Evolutionary conservation across 2,888 invertebrate genomes (phyloP).

Genomic region (Beris chalybata): DNA sequence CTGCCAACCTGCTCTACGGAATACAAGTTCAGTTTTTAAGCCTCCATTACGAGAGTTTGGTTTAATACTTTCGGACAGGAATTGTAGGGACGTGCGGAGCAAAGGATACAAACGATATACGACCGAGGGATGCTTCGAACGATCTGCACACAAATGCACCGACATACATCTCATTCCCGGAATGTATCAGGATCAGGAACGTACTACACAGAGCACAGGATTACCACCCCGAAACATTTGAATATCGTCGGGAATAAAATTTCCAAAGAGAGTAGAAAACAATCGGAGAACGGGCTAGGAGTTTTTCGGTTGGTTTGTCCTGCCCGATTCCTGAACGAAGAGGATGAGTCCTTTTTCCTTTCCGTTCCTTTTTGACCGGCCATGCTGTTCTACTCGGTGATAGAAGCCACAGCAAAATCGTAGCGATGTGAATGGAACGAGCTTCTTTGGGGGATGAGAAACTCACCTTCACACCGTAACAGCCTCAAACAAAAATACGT

Average conservation of each 20-base stretch:
- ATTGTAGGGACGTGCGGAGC: neutral
- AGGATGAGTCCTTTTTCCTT: too few relatives aligned
- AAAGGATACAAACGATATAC: too few relatives aligned
- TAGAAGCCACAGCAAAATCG: too few relatives aligned
- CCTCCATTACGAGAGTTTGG: conserved; percentile 18
- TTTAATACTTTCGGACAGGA: conserved; percentile 24
- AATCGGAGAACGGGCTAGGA: conserved; percentile 13
- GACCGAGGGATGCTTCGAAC: neutral
- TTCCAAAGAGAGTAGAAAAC: conserved; percentile 21
- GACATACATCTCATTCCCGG: too few relatives aligned
- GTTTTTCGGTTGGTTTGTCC: conserved; percentile 8
- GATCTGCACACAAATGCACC: conserved; percentile 6
- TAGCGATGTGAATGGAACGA: too few relatives aligned
- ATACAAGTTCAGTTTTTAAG: conserved; percentile 21
- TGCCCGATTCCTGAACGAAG: too few relatives aligned
- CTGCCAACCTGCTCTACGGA: conserved; percentile 13
- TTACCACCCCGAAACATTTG: neutral
- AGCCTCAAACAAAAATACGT: conserved; percentile 29
- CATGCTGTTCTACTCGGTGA: too few relatives aligned
- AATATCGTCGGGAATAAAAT: conserved; percentile 17
- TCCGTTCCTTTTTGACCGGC: too few relatives aligned
- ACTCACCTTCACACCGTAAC: conserved; percentile 7
- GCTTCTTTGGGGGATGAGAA: too few relatives aligned
- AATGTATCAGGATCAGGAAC: too few relatives aligned
- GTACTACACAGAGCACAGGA: neutral